Evolutionary conservation across 2,113 vertebrate species (phyloP).

Genomic region (Narcine bancroftii): DNA sequence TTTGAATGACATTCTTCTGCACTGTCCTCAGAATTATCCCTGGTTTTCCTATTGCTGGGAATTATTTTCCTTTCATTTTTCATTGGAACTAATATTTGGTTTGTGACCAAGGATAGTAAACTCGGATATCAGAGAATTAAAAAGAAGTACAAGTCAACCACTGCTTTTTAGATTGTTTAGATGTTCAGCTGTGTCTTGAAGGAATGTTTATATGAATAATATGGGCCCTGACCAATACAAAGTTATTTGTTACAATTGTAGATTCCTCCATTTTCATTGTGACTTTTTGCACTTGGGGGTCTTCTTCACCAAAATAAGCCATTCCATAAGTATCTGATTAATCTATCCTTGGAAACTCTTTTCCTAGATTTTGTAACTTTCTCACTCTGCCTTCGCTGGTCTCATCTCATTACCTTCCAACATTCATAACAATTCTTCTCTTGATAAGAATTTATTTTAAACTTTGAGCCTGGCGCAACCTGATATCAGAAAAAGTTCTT

Average conservation of each 20-base stretch:
- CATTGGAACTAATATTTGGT: conserved; percentile 42
- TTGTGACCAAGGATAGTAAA: conserved; percentile 43
- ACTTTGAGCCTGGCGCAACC: background rate
- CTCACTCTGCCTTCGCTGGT: background rate
- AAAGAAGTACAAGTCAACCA: conserved; percentile 43
- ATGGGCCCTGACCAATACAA: background rate
- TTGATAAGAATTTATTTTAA: background rate
- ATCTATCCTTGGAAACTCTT: background rate
- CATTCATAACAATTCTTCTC: too few species aligned
- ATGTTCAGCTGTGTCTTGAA: background rate
- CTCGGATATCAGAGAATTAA: conserved; percentile 48
- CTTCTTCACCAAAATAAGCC: background rate
- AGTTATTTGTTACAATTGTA: background rate
- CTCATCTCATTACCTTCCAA: background rate
- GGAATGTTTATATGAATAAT: background rate
- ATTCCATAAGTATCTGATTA: background rate
- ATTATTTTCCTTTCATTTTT: conserved; percentile 41
- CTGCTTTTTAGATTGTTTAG: conserved; percentile 41
- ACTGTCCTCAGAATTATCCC: conserved; percentile 43
- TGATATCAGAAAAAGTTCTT: background rate
- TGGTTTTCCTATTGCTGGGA: conserved; percentile 39
- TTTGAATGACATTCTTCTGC: conserved; percentile 42
- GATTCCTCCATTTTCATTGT: background rate
- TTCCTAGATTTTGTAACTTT: background rate
- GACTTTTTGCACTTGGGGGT: too few species aligned